Conservation (phyloP, 1,140 invertebrate species). For the Araneus ventricosus region DNA sequence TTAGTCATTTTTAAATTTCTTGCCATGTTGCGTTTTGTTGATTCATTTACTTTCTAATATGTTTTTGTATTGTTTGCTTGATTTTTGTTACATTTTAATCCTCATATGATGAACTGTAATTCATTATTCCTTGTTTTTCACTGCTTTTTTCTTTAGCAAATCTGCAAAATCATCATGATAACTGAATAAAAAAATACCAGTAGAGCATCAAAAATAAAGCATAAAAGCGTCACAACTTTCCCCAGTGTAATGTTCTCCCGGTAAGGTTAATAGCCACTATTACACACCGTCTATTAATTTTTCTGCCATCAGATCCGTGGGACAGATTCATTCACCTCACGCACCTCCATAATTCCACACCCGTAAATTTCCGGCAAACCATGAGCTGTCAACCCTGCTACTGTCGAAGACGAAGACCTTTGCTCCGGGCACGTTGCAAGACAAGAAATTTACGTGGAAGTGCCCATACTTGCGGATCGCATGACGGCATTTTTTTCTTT, state of each 20-base stretch:
- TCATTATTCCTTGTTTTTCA: no score
- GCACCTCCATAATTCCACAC: background rate
- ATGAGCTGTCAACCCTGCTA: background rate
- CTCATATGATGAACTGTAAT: no score
- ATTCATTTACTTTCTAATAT: no score
- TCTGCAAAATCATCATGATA: no score
- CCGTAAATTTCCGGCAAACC: constrained; percentile 15
- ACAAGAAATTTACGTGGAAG: background rate
- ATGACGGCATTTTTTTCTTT: background rate
- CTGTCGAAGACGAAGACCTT: background rate
- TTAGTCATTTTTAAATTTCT: no score
- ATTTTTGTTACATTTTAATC: no score
- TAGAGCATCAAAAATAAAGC: no score
- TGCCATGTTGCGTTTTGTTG: no score
- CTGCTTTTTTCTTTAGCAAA: no score
- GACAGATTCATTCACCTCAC: constrained; percentile 30
- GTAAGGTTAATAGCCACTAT: background rate
- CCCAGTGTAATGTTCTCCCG: background rate
- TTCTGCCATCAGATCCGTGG: background rate
- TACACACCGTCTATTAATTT: constrained; percentile 10
- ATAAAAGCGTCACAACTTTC: background rate
- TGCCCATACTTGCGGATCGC: background rate
- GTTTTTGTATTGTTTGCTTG: no score
- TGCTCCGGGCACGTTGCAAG: background rate
- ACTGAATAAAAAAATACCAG: no score